Evolutionary conservation across 2,113 vertebrate genomes (phyloP).

Genomic region (Ceyx melanurus): DNA sequence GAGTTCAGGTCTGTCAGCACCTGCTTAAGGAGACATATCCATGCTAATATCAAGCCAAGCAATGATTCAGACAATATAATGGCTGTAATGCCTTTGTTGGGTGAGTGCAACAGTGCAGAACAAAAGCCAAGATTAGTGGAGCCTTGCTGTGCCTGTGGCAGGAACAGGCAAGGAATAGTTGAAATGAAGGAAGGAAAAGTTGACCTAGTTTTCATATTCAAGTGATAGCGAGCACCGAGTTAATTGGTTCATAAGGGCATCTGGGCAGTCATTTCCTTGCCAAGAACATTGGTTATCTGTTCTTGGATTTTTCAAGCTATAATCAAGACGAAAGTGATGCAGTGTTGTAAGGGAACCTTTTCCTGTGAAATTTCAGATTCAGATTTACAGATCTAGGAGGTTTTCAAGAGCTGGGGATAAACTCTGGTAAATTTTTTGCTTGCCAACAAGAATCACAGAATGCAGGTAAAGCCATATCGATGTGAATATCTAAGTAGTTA

Average conservation of each 20-base stretch:
- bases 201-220: background rate
- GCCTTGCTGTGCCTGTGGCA: background rate
- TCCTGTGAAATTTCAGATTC: background rate
- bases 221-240: background rate
- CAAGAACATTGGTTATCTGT: background rate
- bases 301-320: background rate
- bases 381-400: background rate
- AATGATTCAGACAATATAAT: background rate
- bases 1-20: conserved; percentile 18
- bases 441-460: rapidly evolving
- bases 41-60: background rate
- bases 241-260: background rate
- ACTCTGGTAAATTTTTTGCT: background rate
- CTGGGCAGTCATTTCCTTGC: background rate
- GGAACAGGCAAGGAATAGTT: background rate
- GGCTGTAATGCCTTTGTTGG: background rate
- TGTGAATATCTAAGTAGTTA: background rate
- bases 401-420: background rate
- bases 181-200: background rate
- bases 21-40: background rate
- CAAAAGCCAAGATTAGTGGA: background rate
- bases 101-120: background rate
- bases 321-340: background rate
- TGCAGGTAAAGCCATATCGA: background rate
- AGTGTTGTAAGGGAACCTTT: background rate